Percentiles rank a stretch among this genome's conserved stretches.
Evolutionary conservation across 2,113 vertebrate genomes (phyloP).

Genomic region (Mobula birostris): DNA sequence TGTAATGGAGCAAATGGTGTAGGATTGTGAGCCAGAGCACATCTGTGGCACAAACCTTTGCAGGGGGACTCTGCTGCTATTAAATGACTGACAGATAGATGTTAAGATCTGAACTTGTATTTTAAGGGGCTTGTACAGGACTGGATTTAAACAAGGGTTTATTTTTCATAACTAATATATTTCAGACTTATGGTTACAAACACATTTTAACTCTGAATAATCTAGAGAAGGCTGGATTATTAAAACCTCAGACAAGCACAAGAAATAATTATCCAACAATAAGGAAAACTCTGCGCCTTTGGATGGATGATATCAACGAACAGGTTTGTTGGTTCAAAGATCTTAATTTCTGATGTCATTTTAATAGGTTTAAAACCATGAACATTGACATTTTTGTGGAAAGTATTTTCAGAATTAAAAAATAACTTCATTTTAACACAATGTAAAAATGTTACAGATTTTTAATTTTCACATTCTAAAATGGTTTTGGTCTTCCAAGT

Average conservation of each 20-base stretch:
- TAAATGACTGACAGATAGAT: too few species aligned
- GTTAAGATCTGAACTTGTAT: neutral
- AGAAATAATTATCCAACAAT: constrained; percentile 94
- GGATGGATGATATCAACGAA: constrained; percentile 97
- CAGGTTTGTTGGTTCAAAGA: constrained; percentile 58
- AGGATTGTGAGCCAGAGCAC: neutral
- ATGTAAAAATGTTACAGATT: neutral
- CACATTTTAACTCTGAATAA: constrained; percentile 88
- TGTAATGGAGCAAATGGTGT: neutral
- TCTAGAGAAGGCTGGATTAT: constrained; percentile 81
- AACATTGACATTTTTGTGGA: neutral
- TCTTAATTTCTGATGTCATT: neutral
- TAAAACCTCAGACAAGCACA: constrained; percentile 70
- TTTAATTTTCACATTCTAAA: neutral
- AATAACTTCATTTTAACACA: neutral
- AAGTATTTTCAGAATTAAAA: too few species aligned
- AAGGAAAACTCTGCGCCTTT: constrained; percentile 87
- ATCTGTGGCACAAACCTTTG: neutral
- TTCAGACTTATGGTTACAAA: constrained; percentile 88
- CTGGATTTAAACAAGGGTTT: neutral
- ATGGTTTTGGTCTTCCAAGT: neutral
- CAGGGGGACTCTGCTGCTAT: neutral
- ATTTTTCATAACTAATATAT: constrained; percentile 30
- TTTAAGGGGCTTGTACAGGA: neutral
- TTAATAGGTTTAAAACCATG: neutral